These are phyloP conservation scores for Botia kubotai DNA, from an alignment of 2,797 vertebrate genomes.

Conservation along the genomic window DNA sequence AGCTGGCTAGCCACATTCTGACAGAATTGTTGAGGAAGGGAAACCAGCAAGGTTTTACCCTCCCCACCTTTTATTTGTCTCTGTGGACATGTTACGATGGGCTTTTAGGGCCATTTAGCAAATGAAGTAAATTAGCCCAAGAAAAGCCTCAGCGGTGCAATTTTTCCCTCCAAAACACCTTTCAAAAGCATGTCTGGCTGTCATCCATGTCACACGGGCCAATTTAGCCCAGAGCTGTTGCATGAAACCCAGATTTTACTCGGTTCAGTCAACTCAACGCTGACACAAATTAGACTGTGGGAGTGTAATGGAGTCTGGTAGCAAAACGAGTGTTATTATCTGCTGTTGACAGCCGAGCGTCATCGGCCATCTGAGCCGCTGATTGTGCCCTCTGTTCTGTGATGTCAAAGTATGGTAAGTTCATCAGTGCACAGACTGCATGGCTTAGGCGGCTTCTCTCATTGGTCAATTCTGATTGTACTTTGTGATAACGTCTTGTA, in stretches of 20 bases:
- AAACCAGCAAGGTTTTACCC: background rate
- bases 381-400: slow-evolving; percentile 27
- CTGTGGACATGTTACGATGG: slow-evolving; percentile 20
- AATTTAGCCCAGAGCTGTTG: slow-evolving; percentile 28
- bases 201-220: slow-evolving; percentile 50
- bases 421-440: too few relatives aligned
- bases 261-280: slow-evolving; percentile 38
- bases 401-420: slow-evolving; percentile 26
- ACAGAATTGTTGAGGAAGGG: background rate
- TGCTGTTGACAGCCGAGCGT: slow-evolving; percentile 52
- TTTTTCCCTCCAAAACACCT: slow-evolving; percentile 47
- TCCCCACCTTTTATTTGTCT: slow-evolving; percentile 13
- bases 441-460: background rate
- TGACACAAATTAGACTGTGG: slow-evolving; percentile 54
- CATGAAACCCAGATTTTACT: slow-evolving; percentile 36
- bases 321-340: slow-evolving; percentile 53
- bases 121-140: slow-evolving; percentile 52
- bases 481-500: background rate
- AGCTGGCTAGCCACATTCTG: too few relatives aligned
- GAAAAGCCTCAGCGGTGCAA: slow-evolving; percentile 4
- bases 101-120: slow-evolving; percentile 45
- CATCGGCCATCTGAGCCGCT: slow-evolving; percentile 51
- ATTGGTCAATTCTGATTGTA: background rate
- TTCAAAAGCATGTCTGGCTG: slow-evolving; percentile 31
- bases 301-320: slow-evolving; percentile 46